phyloP scores from a whole-genome alignment of 2,888 invertebrate genomes.

The Germaria angustata region DNA sequence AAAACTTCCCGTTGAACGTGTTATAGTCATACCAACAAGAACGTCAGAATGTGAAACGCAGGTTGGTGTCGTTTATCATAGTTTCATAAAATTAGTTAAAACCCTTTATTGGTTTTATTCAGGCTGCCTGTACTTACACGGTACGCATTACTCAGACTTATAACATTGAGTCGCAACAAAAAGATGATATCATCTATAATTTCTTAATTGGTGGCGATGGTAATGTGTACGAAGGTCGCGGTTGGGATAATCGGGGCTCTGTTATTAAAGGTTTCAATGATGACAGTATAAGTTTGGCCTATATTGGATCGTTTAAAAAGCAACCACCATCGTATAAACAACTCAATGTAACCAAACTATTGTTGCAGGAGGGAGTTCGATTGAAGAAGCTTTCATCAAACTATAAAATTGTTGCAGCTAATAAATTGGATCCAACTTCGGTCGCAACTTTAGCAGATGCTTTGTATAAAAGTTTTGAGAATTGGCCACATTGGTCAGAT shows the following conservation, averaged over 20 bases:
- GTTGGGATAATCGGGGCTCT: slow-evolving; percentile 87
- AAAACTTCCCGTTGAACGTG: slow-evolving; percentile 69
- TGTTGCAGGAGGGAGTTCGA: slow-evolving; percentile 84
- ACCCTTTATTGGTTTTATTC: slow-evolving; percentile 66
- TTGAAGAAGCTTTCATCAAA: slow-evolving; percentile 83
- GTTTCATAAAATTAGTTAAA: neutral
- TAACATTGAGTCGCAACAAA: slow-evolving; percentile 84
- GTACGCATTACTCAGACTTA: slow-evolving; percentile 85
- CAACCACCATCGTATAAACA: slow-evolving; percentile 81
- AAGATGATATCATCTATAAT: slow-evolving; percentile 88
- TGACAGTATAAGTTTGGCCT: slow-evolving; percentile 85
- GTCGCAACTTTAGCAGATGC: slow-evolving; percentile 86
- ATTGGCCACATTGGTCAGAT: slow-evolving; percentile 84
- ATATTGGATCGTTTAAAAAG: slow-evolving; percentile 86
- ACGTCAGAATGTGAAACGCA: slow-evolving; percentile 74
- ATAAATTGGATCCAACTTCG: slow-evolving; percentile 83
- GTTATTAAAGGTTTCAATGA: slow-evolving; percentile 85
- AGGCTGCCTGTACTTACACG: slow-evolving; percentile 83
- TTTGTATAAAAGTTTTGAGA: slow-evolving; percentile 84
- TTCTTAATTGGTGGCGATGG: slow-evolving; percentile 91
- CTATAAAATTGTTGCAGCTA: slow-evolving; percentile 85
- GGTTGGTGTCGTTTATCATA: slow-evolving; percentile 42
- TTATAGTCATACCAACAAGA: slow-evolving; percentile 73
- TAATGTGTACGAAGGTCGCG: slow-evolving; percentile 86
- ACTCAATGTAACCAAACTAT: slow-evolving; percentile 83